phyloP scores from a whole-genome alignment of 2,888 invertebrate species.

The Cantharis rustica region DNA sequence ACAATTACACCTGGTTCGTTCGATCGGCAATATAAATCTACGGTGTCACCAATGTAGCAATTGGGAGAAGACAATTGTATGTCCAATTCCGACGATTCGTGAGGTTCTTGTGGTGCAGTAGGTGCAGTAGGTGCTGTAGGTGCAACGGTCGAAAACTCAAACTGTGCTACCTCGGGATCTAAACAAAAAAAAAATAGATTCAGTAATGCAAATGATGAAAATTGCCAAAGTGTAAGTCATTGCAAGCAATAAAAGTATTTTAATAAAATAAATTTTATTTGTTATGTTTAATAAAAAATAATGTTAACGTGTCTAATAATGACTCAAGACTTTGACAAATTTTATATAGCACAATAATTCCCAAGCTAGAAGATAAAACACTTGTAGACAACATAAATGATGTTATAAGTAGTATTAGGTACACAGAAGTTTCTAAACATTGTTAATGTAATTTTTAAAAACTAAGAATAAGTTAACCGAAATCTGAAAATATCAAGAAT shows the following conservation, averaged over 20 bases:
- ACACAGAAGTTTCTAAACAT: background rate
- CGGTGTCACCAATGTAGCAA: constrained; percentile 63
- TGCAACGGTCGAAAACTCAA: background rate
- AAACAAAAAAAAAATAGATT: background rate
- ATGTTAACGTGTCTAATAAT: too few species aligned
- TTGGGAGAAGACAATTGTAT: constrained; percentile 55
- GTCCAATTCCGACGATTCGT: constrained; percentile 35
- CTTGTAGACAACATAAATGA: background rate
- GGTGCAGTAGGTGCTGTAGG: too few species aligned
- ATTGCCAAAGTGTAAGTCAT: background rate
- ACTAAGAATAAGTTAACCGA: background rate
- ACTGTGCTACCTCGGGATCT: background rate
- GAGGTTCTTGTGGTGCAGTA: background rate
- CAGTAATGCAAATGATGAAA: background rate
- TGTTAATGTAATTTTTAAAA: background rate
- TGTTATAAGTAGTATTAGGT: background rate
- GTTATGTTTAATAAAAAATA: too few species aligned
- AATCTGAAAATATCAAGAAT: constrained; percentile 7
- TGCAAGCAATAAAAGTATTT: background rate
- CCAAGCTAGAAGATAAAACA: background rate
- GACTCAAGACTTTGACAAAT: background rate
- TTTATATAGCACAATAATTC: background rate
- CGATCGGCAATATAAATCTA: constrained; percentile 69
- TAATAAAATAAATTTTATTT: too few species aligned
- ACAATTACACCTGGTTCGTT: constrained; percentile 60